A percentile compares a stretch with the other conserved stretches of the same genome.
Evolutionary conservation across 2,888 invertebrate genomes (phyloP).

Genomic region (Pandemis heparana): DNA sequence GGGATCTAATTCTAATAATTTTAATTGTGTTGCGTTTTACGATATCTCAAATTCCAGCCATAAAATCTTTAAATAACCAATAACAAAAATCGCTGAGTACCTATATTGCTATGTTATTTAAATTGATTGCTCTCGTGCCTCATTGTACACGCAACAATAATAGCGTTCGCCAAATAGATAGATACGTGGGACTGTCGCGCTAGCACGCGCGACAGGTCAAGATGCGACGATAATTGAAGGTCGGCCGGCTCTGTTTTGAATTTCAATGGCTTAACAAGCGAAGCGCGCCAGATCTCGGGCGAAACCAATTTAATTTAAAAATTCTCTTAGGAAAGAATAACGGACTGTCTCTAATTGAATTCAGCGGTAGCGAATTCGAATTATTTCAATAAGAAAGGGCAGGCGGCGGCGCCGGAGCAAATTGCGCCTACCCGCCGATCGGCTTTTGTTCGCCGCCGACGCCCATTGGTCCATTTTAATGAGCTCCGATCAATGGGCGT

Average conservation of each 20-base stretch:
- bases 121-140: not conserved
- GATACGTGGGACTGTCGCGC: conserved; percentile 1
- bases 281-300: conserved; percentile 3
- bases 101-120: not conserved
- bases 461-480: conserved; percentile 80
- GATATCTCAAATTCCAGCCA: not conserved
- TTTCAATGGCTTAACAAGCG: conserved; percentile 39
- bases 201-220: conserved; percentile 9
- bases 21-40: not conserved
- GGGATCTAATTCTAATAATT: no score
- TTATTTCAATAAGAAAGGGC: conserved; percentile 78
- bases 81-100: not conserved
- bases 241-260: conserved; percentile 31
- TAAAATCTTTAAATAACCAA: not conserved
- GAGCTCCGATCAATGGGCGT: conserved; percentile 83
- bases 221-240: conserved; percentile 11
- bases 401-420: conserved; percentile 76
- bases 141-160: not conserved
- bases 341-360: conserved; percentile 72
- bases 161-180: conserved; percentile 10
- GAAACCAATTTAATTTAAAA: conserved; percentile 40
- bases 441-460: conserved; percentile 69
- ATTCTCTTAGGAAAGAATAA: conserved; percentile 45
- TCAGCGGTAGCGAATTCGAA: conserved; percentile 68
- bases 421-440: conserved; percentile 70